Conservation (phyloP, 2,797 vertebrate genomes). For the Remorina albescens region DNA sequence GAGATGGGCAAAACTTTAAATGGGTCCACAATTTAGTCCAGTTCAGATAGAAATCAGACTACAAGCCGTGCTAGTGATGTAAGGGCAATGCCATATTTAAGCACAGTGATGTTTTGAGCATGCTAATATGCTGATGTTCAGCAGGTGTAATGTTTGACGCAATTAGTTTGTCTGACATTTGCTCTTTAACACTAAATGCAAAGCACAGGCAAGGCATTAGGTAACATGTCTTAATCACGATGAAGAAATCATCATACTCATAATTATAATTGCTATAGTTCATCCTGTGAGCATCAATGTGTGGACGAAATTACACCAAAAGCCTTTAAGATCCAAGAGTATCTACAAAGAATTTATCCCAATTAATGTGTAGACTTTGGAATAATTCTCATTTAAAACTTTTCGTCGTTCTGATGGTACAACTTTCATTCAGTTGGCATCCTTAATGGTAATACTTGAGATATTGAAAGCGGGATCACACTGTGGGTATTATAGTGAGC, state of each 20-base stretch:
- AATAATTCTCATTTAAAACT: neutral
- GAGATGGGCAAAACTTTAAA: conserved; percentile 42
- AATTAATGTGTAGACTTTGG: neutral
- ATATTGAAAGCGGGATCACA: conserved; percentile 8
- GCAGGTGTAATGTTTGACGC: conserved; percentile 4
- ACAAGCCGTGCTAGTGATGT: neutral
- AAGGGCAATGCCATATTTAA: conserved; percentile 2
- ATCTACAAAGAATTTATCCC: too few relatives aligned
- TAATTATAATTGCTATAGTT: neutral
- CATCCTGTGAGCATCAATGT: neutral
- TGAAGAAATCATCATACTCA: neutral
- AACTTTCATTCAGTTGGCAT: neutral
- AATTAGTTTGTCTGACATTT: neutral
- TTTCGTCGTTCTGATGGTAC: neutral
- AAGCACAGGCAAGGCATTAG: neutral
- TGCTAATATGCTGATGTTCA: conserved; percentile 6
- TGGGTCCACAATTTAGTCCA: conserved; percentile 36
- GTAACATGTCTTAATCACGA: neutral
- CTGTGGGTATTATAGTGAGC: neutral
- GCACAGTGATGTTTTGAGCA: conserved; percentile 3
- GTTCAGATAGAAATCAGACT: neutral
- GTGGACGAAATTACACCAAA: neutral
- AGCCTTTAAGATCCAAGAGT: neutral
- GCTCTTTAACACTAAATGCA: neutral
- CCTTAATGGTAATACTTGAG: neutral